Percentiles rank a stretch among this genome's conserved stretches.
Conservation (phyloP, 2,888 invertebrate species). For the Plebejus melissa region DNA sequence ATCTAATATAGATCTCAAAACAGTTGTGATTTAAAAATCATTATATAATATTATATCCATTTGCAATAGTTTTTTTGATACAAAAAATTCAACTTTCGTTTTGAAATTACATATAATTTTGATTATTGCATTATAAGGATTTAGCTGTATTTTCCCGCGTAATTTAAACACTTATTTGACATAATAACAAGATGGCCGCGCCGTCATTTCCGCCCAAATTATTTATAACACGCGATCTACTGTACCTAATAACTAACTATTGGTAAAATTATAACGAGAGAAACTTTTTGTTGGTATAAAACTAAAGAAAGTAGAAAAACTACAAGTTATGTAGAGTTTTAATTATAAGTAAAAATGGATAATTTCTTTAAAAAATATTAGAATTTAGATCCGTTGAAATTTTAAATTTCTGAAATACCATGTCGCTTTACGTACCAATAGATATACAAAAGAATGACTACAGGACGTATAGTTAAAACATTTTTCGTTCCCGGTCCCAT, state of each 20-base stretch:
- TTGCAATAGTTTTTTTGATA: not conserved
- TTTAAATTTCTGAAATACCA: too few species aligned
- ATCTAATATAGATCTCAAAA: too few species aligned
- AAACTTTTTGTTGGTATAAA: not conserved
- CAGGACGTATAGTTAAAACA: too few species aligned
- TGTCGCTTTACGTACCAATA: too few species aligned
- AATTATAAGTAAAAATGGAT: too few species aligned
- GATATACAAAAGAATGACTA: too few species aligned
- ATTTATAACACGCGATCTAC: slow-evolving; percentile 22
- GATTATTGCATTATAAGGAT: slow-evolving; percentile 11
- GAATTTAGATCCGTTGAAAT: too few species aligned
- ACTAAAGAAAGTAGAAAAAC: not conserved
- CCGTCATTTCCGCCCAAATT: slow-evolving; percentile 21
- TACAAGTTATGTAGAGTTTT: too few species aligned
- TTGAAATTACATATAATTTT: slow-evolving; percentile 15
- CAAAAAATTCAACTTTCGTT: not conserved
- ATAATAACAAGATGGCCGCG: slow-evolving; percentile 24
- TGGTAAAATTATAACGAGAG: not conserved
- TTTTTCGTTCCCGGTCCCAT: too few species aligned
- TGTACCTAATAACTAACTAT: not conserved
- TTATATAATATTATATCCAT: not conserved
- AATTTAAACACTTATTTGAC: slow-evolving; percentile 10
- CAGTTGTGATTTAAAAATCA: not conserved
- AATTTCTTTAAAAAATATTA: too few species aligned
- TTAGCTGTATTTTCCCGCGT: slow-evolving; percentile 12